phyloP scores from a whole-genome alignment of 2,888 invertebrate species.

The Venustoraphidia nigricollis region DNA sequence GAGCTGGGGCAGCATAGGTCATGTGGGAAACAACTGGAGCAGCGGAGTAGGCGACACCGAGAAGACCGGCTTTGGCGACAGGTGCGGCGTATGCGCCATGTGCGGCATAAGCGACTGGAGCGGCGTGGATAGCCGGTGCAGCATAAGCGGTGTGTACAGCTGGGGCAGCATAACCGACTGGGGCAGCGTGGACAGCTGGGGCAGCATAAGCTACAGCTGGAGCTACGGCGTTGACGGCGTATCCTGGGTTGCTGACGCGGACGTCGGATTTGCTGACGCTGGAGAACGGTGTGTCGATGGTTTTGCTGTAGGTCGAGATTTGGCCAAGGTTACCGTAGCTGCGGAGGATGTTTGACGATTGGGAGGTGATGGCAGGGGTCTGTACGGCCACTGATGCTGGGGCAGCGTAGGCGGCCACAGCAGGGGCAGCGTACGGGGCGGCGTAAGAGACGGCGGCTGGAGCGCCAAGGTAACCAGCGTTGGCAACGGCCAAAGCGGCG shows the following conservation, averaged over 20 bases:
- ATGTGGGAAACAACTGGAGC: slow-evolving; percentile 8
- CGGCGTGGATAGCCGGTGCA: neutral
- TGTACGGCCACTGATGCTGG: slow-evolving; percentile 16
- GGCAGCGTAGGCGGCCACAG: slow-evolving; percentile 14
- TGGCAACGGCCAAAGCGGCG: slow-evolving; percentile 15
- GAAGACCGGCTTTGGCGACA: slow-evolving; percentile 7
- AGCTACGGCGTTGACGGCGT: slow-evolving; percentile 23
- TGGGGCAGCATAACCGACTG: slow-evolving; percentile 12
- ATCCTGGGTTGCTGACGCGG: slow-evolving; percentile 46
- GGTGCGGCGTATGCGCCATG: slow-evolving; percentile 6
- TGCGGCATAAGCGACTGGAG: neutral
- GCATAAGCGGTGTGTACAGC: neutral
- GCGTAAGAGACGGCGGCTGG: slow-evolving; percentile 4
- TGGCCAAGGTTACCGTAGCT: slow-evolving; percentile 52
- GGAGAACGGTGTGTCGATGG: slow-evolving; percentile 48
- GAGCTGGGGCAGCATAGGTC: slow-evolving; percentile 19
- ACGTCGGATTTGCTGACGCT: slow-evolving; percentile 47
- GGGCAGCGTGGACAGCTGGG: slow-evolving; percentile 9
- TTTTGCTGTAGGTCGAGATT: slow-evolving; percentile 48
- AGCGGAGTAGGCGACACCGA: slow-evolving; percentile 30
- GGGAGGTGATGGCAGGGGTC: slow-evolving; percentile 38
- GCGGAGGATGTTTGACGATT: slow-evolving; percentile 42
- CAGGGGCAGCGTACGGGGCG: slow-evolving; percentile 21
- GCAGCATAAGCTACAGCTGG: slow-evolving; percentile 16
- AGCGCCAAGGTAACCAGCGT: slow-evolving; percentile 14